Conservation (phyloP, 2,797 vertebrate genomes). For the Remorina albescens region DNA sequence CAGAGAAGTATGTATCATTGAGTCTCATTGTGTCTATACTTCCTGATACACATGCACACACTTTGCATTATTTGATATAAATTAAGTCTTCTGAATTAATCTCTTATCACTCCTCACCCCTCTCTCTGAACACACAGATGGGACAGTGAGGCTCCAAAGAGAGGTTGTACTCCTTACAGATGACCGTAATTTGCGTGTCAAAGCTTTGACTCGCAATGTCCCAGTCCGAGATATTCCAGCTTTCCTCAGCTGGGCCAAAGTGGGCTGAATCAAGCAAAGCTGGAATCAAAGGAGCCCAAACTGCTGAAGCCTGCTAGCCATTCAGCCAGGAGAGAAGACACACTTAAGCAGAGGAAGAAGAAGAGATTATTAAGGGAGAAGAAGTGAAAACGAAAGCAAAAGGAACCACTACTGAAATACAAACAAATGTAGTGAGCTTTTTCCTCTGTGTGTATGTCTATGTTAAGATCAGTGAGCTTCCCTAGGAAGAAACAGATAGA, state of each 20-base stretch:
- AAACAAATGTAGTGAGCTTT: constrained; percentile 64
- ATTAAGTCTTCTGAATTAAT: not conserved
- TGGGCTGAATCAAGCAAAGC: constrained; percentile 89
- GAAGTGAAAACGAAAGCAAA: constrained; percentile 47
- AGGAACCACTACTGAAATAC: constrained; percentile 57
- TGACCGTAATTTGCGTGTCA: constrained; percentile 97
- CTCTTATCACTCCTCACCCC: not conserved
- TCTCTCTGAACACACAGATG: constrained; percentile 75
- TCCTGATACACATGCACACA: not conserved
- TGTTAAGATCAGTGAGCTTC: constrained; percentile 65
- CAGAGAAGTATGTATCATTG: constrained; percentile 88
- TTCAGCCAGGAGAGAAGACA: constrained; percentile 83
- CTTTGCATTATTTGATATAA: not conserved
- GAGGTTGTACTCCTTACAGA: constrained; percentile 98
- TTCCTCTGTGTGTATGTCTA: too few species aligned
- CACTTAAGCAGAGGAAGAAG: constrained; percentile 66
- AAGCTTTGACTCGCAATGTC: constrained; percentile 96
- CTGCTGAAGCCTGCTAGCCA: constrained; percentile 85
- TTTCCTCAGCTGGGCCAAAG: constrained; percentile 92
- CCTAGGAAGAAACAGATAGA: constrained; percentile 53
- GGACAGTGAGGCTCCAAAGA: constrained; percentile 91
- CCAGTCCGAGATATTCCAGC: constrained; percentile 97
- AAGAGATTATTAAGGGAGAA: constrained; percentile 50
- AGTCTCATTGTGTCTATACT: not conserved
- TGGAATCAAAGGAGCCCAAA: constrained; percentile 65